Evolutionary conservation across 2,113 vertebrate genomes (phyloP), one percentile per base, ranked within the genome.

Genomic region (Cygnus atratus): DNA sequence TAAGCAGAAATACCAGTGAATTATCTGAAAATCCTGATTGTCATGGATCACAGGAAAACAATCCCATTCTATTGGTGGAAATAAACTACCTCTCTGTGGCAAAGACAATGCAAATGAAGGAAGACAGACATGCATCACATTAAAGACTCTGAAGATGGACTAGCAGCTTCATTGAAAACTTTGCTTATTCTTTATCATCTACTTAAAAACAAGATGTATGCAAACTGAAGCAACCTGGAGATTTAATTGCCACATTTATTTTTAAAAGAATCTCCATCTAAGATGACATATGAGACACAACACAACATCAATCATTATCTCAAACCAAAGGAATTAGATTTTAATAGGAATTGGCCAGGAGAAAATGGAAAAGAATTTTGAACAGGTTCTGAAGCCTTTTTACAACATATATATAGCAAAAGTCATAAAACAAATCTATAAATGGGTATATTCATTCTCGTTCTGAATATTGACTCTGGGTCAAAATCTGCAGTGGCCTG

Each of bases 191-290:
- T 84, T 59, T 37, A 79, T 48, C 62, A 62, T 73, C 43, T 89
- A 50, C 76, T 87, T 84, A 63, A 71, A 13, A 78, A 67, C 72
- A 87, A 87, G 73, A 73, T 43, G 8, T 78, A 74, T 72, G 65
- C 46, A 85, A 68, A 86, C 61, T 75, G 88, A 90, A 94, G 61
- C 48, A 86, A 48, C 35, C 68, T 88, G 65, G 13, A 18, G 39
- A 90, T 72, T 92, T 90, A 88, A 80, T 61, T 90, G 68, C 10
- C 43, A 68, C 48, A 28, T 93, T 92, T 90, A 67, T 90, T 86
- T 97, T 93, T 94, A 81, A 93, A 95, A 94, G 79, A 28, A 77
- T 81, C 52, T 86, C 76, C 33, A 26, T 86, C 57, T 75, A 81
- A 78, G 39, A 77, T 77, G 61, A 88, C 52, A 80, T 55, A 82